Conservation (phyloP, 2,888 invertebrate species). For the Coelinius sp. region DNA sequence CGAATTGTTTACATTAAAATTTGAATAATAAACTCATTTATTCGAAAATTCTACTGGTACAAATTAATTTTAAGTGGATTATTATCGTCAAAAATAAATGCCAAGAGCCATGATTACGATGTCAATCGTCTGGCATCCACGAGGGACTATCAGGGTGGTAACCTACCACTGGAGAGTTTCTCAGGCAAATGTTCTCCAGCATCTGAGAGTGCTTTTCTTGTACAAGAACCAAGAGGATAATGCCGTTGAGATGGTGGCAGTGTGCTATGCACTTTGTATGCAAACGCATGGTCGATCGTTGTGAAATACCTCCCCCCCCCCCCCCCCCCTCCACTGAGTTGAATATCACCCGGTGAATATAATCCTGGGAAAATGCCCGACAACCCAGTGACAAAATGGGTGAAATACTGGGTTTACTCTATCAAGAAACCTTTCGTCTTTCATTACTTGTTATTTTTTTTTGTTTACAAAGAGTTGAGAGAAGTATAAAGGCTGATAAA, state of each 20-base stretch:
- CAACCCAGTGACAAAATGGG: slow-evolving; percentile 26
- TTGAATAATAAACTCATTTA: neutral
- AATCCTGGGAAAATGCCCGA: slow-evolving; percentile 13
- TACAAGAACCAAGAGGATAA: slow-evolving; percentile 39
- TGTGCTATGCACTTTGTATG: slow-evolving; percentile 53
- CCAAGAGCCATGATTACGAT: neutral
- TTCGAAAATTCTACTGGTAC: no score
- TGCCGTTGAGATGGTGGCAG: slow-evolving; percentile 40
- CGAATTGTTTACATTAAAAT: neutral
- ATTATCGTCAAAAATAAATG: neutral
- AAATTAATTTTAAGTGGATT: neutral
- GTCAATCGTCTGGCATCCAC: slow-evolving; percentile 36
- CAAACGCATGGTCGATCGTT: slow-evolving; percentile 49
- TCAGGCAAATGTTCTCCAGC: slow-evolving; percentile 35
- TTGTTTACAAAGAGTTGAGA: neutral
- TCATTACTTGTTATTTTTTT: neutral
- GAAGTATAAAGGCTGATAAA: slow-evolving; percentile 4
- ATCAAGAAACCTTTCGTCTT: neutral
- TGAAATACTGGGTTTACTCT: slow-evolving; percentile 20
- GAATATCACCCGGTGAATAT: slow-evolving; percentile 13
- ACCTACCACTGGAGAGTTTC: slow-evolving; percentile 31
- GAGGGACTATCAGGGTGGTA: slow-evolving; percentile 41
- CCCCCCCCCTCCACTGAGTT: no score
- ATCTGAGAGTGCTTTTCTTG: slow-evolving; percentile 25
- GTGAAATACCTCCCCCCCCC: neutral